Percentiles rank a stretch among this genome's conserved stretches.
phyloP scores from a whole-genome alignment of 2,797 vertebrate genomes.

The Heterohyrax brucei region DNA sequence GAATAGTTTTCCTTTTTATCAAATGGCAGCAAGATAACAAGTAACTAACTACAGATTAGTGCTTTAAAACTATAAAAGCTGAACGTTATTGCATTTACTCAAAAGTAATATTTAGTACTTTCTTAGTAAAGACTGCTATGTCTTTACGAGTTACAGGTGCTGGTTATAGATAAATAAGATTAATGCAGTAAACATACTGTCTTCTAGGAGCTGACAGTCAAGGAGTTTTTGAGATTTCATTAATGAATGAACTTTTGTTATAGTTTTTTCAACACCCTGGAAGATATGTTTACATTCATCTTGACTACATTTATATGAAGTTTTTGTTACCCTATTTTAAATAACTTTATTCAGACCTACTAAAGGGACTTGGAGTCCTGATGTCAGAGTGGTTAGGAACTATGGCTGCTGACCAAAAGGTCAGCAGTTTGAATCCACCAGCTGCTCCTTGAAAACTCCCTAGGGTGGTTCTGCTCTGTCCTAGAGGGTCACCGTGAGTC shows the following conservation, averaged over 20 bases:
- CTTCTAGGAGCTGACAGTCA: constrained; percentile 72
- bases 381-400: too few species aligned
- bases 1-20: constrained; percentile 70
- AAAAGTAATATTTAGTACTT: constrained; percentile 39
- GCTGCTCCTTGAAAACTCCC: too few species aligned
- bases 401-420: too few species aligned
- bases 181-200: constrained; percentile 54
- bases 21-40: constrained; percentile 50
- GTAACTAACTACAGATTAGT: constrained; percentile 30
- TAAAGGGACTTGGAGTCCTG: too few species aligned
- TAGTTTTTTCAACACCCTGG: constrained; percentile 64
- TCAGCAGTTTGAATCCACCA: too few species aligned
- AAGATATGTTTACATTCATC: constrained; percentile 73
- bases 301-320: constrained; percentile 71
- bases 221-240: constrained; percentile 33
- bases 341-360: constrained; percentile 69
- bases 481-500: too few species aligned
- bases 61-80: constrained; percentile 57
- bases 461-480: too few species aligned
- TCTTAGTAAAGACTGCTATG: constrained; percentile 17
- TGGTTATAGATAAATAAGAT: constrained; percentile 41
- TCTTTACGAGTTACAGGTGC: constrained; percentile 20
- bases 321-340: constrained; percentile 58
- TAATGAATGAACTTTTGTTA: constrained; percentile 67
- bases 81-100: constrained; percentile 31